Evolutionary conservation across 1,140 invertebrate species (phyloP).

Genomic region (Lasaia peninsularis): DNA sequence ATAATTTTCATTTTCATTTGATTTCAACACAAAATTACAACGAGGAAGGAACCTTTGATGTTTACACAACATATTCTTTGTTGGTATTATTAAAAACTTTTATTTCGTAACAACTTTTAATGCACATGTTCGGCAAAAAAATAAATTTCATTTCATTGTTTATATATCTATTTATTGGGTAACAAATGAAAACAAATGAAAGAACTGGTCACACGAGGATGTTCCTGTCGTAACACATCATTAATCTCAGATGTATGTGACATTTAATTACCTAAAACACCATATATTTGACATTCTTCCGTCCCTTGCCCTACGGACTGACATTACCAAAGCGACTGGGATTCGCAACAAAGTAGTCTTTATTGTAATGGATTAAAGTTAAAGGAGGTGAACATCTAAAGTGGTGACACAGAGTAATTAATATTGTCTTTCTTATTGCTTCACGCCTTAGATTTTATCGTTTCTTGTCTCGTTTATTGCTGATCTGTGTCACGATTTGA

Average conservation of each 20-base stretch:
- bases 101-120: too few species aligned
- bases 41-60: too few species aligned
- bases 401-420: conserved; percentile 50
- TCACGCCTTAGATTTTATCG: conserved; percentile 74
- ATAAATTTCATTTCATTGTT: too few species aligned
- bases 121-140: too few species aligned
- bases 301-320: conserved; percentile 50
- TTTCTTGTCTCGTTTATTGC: conserved; percentile 44
- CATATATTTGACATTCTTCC: conserved; percentile 73
- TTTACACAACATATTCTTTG: too few species aligned
- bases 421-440: conserved; percentile 71
- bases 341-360: conserved; percentile 21
- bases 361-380: conserved; percentile 27
- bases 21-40: too few species aligned
- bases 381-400: conserved; percentile 1
- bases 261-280: conserved; percentile 76
- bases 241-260: conserved; percentile 75
- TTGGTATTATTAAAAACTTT: too few species aligned
- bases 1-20: too few species aligned
- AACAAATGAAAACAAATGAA: conserved; percentile 3
- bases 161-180: neutral
- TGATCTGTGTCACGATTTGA: conserved; percentile 12
- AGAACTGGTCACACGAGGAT: conserved; percentile 25
- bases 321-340: neutral
- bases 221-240: conserved; percentile 64